phyloP scores from a whole-genome alignment of 2,888 invertebrate genomes.

The Agriotes lineatus region DNA sequence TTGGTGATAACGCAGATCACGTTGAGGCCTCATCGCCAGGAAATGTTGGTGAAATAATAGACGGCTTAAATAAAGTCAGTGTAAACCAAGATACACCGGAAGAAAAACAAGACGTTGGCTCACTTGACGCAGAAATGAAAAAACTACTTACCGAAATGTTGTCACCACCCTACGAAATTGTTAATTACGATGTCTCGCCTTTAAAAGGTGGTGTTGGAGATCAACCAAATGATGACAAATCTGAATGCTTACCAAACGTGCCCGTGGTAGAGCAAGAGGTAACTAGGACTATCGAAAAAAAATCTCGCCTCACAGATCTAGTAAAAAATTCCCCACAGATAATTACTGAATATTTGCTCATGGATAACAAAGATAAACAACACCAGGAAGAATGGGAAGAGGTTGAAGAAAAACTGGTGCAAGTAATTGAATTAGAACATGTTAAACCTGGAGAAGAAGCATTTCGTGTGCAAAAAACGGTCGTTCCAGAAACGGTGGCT shows the following conservation, averaged over 20 bases:
- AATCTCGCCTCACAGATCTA: slow-evolving; percentile 63
- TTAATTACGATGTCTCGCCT: slow-evolving; percentile 61
- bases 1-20: slow-evolving; percentile 18
- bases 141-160: slow-evolving; percentile 57
- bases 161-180: slow-evolving; percentile 61
- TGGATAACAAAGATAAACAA: slow-evolving; percentile 50
- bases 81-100: slow-evolving; percentile 26
- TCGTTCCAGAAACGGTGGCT: slow-evolving; percentile 32
- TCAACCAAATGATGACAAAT: slow-evolving; percentile 59
- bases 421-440: slow-evolving; percentile 53
- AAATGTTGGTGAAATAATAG: slow-evolving; percentile 42
- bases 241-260: slow-evolving; percentile 58
- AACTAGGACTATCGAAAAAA: slow-evolving; percentile 66
- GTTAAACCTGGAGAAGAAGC: slow-evolving; percentile 39
- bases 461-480: slow-evolving; percentile 13
- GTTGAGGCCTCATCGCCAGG: neutral
- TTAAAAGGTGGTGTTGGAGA: slow-evolving; percentile 65
- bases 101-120: slow-evolving; percentile 33
- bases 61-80: slow-evolving; percentile 47
- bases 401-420: slow-evolving; percentile 54
- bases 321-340: slow-evolving; percentile 63
- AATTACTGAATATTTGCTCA: slow-evolving; percentile 52
- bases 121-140: slow-evolving; percentile 50
- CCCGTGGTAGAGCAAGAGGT: slow-evolving; percentile 61
- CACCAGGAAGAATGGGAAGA: slow-evolving; percentile 56